Base-by-base conservation (phyloP, 2,113 vertebrate species). In the Promerops cafer region DNA sequence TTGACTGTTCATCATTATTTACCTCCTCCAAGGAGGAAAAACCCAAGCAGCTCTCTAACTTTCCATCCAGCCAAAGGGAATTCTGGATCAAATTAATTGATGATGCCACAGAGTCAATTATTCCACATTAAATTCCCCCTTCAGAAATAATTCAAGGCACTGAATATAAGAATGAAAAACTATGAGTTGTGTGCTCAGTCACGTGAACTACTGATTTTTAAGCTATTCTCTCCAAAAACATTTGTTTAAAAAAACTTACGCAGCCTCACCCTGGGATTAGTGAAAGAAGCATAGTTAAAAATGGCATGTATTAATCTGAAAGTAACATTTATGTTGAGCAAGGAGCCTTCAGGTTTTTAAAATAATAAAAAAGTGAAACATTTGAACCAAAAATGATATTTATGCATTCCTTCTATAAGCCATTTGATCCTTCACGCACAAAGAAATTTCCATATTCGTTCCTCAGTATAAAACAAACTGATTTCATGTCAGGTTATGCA, bases 101-200 rank as follows among this genome's bases (percentile, higher is more conserved):
- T 72, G 50, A 50, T n/a, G 22, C 5, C 75, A 59, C 19, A 54
- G 18, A 87, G 27, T 35, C 44, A 90, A 35, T 72, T 81, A 70
- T 30, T 74, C 8, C 53, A 87, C 44, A 72, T 45, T 15, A 57
- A 89, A 83, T 21, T 66, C 28, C 26, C 19, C 35, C 27, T 76
- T 74, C n/a, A 64, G 47, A 83, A 79, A 70, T 40, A 22, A 37
- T 50, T 82, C 44, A 70, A 20, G 63, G 39, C 78, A 59, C 27
- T 7, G 39, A 50, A 69, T 83, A 66, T 78, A 98, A 98, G 98
- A 98, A 98, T 98, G 98, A 98, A 98, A 98, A 98, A 98, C 98
- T 94, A 97, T 97, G 85, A 94, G 86, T 74, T 96, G 60, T 90
- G 90, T 95, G 95, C 89, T 97, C 95, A 97, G 95, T 96, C 87